These are phyloP conservation scores for Ahaetulla prasina DNA, from an alignment of 2,113 vertebrate genomes.

Conservation along the genomic window DNA sequence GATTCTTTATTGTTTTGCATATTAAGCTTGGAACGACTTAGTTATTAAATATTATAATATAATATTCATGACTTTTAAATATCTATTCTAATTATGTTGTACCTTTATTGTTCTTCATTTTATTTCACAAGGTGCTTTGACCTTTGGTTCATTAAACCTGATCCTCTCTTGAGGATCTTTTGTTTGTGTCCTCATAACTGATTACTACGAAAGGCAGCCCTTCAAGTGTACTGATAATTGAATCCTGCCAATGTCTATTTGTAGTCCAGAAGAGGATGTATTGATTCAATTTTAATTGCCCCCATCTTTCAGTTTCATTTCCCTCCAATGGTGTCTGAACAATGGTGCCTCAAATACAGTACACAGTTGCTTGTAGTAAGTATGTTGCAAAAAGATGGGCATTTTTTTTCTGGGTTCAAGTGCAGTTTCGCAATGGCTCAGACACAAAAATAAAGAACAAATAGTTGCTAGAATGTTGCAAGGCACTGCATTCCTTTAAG, in stretches of 20 bases:
- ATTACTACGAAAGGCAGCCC: neutral
- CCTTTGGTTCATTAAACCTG: neutral
- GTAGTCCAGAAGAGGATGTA: neutral
- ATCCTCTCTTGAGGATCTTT: neutral
- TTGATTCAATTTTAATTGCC: slow-evolving; percentile 7
- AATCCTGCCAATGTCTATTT: neutral
- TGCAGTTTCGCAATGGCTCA: neutral
- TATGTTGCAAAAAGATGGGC: neutral
- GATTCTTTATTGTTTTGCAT: neutral
- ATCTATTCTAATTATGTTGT: neutral
- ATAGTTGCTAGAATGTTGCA: neutral
- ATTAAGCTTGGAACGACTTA: neutral
- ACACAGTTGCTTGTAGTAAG: neutral
- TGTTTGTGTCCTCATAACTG: neutral
- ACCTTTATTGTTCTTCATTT: neutral
- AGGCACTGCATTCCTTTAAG: neutral
- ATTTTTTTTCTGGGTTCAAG: neutral
- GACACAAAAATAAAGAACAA: neutral
- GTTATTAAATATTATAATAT: neutral
- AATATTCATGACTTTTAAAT: neutral
- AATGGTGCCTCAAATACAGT: neutral
- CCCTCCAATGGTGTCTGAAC: neutral
- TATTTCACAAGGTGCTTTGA: neutral
- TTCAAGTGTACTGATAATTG: neutral
- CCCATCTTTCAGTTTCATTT: neutral